Percentiles rank a stretch among this genome's conserved stretches.
These are phyloP conservation scores for Ictidomys tridecemlineatus DNA, from an alignment of 2,113 vertebrate genomes.

Conservation along the genomic window DNA sequence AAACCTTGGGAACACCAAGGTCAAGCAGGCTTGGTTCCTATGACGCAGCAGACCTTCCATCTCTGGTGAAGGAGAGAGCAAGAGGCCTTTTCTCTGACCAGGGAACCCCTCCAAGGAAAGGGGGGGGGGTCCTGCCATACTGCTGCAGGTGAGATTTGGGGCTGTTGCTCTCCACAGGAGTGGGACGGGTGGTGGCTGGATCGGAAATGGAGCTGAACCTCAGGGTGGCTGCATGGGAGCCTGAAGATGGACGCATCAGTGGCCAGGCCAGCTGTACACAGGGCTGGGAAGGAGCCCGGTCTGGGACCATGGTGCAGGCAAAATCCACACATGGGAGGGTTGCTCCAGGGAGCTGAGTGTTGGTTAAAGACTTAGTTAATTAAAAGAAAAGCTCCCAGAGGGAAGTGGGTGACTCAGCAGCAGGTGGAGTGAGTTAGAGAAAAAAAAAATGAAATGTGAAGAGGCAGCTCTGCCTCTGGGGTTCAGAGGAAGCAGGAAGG, in stretches of 20 bases:
- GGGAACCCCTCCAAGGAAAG: background rate
- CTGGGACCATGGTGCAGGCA: background rate
- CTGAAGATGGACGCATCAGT: no score
- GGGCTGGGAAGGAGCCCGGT: background rate
- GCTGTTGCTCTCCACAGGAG: fast-evolving
- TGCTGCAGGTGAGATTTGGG: background rate
- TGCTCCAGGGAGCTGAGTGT: background rate
- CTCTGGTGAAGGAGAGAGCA: background rate
- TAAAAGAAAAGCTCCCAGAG: background rate
- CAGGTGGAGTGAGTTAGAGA: background rate
- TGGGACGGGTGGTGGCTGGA: background rate
- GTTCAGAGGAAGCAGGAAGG: background rate
- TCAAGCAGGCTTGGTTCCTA: background rate
- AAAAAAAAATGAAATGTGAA: background rate
- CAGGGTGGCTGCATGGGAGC: background rate
- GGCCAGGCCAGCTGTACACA: background rate
- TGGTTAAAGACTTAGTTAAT: background rate
- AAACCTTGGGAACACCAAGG: background rate
- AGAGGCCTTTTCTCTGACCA: background rate
- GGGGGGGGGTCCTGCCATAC: no score
- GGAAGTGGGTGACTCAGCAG: background rate
- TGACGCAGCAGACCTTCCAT: background rate
- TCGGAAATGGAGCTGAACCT: background rate
- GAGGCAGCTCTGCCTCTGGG: background rate
- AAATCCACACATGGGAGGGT: fast-evolving